Conservation (phyloP, 2,888 invertebrate species). For the Drosophila subsilvestris region DNA sequence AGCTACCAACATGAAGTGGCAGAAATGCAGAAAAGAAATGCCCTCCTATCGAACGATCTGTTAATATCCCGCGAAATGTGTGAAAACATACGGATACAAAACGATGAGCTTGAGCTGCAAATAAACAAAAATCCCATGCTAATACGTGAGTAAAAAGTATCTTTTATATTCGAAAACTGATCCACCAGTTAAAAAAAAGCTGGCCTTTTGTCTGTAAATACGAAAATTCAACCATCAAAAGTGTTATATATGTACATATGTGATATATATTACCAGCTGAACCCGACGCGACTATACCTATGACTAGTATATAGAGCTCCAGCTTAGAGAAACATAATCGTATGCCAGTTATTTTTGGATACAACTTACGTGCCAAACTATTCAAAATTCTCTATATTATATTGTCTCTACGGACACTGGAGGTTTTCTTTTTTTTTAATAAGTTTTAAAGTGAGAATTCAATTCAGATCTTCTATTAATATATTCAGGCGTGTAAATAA, state of each 20-base stretch:
- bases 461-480: not conserved
- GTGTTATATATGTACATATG: too few relatives aligned
- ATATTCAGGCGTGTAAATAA: not conserved
- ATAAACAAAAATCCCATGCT: conserved; percentile 84
- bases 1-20: conserved; percentile 61
- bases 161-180: not conserved
- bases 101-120: conserved; percentile 82
- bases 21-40: conserved; percentile 73
- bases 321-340: too few relatives aligned
- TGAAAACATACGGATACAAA: conserved; percentile 75
- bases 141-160: conserved; percentile 85
- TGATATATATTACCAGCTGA: not conserved
- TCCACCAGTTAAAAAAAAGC: too few relatives aligned
- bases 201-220: not conserved
- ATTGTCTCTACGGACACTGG: too few relatives aligned
- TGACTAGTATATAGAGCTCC: not conserved
- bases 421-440: not conserved
- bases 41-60: conserved; percentile 75
- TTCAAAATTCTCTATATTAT: too few relatives aligned
- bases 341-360: too few relatives aligned
- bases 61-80: conserved; percentile 75
- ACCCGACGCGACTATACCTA: not conserved
- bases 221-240: too few relatives aligned
- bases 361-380: too few relatives aligned
- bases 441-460: not conserved